phyloP scores from a whole-genome alignment of 1,140 invertebrate genomes.

The roundworm (Caenorhabditis elegans) region WBcel235 BX284602.5:8166501-8167000 shows the following conservation, averaged over 20 bases:
- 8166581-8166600: conserved; percentile 49
- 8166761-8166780: conserved; percentile 59
- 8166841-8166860: conserved; percentile 43
- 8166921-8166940: conserved; percentile 21
- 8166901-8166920: conserved; percentile 6
- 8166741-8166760: conserved; percentile 54
- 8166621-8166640: background rate
- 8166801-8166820: conserved; percentile 62
- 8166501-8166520: conserved; percentile 62
- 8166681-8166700: conserved; percentile 65
- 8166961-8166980: conserved; percentile 47
- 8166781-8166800: conserved; percentile 58
- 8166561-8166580: conserved; percentile 60
- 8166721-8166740: conserved; percentile 42
- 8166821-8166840: conserved; percentile 50
- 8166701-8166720: conserved; percentile 59
- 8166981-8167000: conserved; percentile 48
- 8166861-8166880: conserved; percentile 14
- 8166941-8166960: conserved; percentile 13
- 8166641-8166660: conserved; percentile 50
- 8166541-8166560: conserved; percentile 57
- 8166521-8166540: conserved; percentile 60
- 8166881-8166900: conserved; percentile 20
- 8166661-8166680: conserved; percentile 56
- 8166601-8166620: conserved; percentile 28